A percentile compares a stretch with the other conserved stretches of the same genome.
phyloP scores from a whole-genome alignment of 2,888 invertebrate genomes.

The Loripinus fragilis region DNA sequence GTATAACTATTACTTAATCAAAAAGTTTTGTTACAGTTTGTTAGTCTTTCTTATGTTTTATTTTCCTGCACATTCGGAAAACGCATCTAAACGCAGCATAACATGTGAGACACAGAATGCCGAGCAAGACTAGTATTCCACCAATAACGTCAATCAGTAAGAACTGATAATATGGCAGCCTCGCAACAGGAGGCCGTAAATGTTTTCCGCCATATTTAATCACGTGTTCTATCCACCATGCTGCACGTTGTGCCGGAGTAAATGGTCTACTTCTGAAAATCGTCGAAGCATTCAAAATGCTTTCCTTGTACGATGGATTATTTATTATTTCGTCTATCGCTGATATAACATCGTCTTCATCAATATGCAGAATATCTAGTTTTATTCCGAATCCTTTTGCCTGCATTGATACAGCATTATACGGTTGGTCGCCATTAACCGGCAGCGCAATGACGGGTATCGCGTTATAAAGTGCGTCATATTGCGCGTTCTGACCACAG shows the following conservation, averaged over 20 bases:
- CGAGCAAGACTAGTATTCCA: conserved; percentile 19
- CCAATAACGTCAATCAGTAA: conserved; percentile 59
- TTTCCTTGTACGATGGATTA: conserved; percentile 48
- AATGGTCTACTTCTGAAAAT: conserved; percentile 46
- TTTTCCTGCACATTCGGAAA: neutral
- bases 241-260: conserved; percentile 62
- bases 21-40: too few species aligned
- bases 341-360: conserved; percentile 38
- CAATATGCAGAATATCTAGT: conserved; percentile 46
- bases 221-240: conserved; percentile 72
- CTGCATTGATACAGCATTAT: too few species aligned
- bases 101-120: neutral
- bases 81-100: neutral
- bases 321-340: conserved; percentile 48
- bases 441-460: too few species aligned
- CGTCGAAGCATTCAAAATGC: conserved; percentile 50
- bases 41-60: neutral
- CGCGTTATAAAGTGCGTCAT: too few species aligned
- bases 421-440: too few species aligned
- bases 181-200: conserved; percentile 58
- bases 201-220: too few species aligned
- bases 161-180: conserved; percentile 68
- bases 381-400: too few species aligned
- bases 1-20: too few species aligned
- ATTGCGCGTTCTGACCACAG: too few species aligned